Evolutionary conservation across 2,888 invertebrate species (phyloP), one percentile per base, ranked within the genome.

Genomic region (Drosophila putrida): DNA sequence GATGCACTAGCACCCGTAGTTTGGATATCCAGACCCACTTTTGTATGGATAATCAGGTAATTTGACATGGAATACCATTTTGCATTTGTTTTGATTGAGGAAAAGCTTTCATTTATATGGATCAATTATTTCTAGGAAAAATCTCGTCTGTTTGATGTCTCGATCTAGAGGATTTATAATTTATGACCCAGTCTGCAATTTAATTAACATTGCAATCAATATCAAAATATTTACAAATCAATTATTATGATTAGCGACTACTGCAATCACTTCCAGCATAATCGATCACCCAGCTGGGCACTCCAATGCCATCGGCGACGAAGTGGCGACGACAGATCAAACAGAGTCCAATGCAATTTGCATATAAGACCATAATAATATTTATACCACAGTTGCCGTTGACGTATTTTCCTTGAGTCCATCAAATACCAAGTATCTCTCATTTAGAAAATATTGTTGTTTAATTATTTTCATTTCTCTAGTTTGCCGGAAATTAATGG

Each of bases 181-280:
- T 85, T 75, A 75, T 78, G 35, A 43, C 55, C 55, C 59, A 62
- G 51, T 51, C 44, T 70, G 70, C 76, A 82, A 66, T 82, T 67
- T 71, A 82, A 82, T 85, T 80, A 80, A 65, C 71, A 75, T 38
- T 68, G 85, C 80, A 69, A 71, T 77, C 61, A 61, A 58, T 74
- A 78, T 80, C 81, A 79, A 83, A 86, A 88, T 86, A 88, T 88
- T 86, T 86, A 88, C 87, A 79, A 86, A 86, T 79, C 89, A 86
- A 85, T 88, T 85, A 83, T 77, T 78, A 59, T 88, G 81, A 85
- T 83, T 80, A 77, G 80, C 66, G 59, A 61, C 69, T 71, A 77
- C 66, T 38, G 55, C 73, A 64, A 61, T 60, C 72, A 71, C 76
- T 85, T 87, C 84, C 88, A 85, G 78, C 71, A 85, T 82, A 84